Conservation (phyloP, 2,797 vertebrate genomes). For the Salarias fasciatus region DNA sequence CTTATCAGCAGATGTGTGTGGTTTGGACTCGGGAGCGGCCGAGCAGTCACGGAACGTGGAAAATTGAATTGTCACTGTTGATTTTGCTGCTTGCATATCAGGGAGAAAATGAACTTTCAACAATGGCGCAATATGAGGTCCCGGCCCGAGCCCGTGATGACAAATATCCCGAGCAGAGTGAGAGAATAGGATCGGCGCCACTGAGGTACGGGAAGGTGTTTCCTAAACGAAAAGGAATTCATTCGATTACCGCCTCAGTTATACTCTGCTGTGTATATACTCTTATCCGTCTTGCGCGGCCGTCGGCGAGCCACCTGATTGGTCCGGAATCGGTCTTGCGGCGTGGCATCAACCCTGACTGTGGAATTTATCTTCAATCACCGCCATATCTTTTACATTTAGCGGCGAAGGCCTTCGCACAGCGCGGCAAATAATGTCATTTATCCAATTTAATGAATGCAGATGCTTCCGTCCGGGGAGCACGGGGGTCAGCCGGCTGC, state of each 20-base stretch:
- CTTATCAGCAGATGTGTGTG: conserved; percentile 76
- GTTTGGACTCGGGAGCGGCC: conserved; percentile 55
- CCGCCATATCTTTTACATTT: neutral
- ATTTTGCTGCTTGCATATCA: conserved; percentile 74
- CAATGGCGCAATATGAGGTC: conserved; percentile 64
- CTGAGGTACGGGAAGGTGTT: neutral
- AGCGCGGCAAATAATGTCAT: neutral
- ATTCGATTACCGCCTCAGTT: conserved; percentile 11
- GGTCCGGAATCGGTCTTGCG: neutral
- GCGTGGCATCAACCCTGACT: neutral
- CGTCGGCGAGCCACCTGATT: neutral
- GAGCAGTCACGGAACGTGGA: conserved; percentile 60
- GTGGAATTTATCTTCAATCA: neutral
- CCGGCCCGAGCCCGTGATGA: conserved; percentile 32
- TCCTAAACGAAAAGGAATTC: conserved; percentile 4
- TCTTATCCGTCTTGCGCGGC: neutral
- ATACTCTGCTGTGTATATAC: neutral
- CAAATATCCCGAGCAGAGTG: conserved; percentile 33
- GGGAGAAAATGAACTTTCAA: conserved; percentile 70
- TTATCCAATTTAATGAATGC: conserved; percentile 26
- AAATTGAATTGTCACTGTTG: conserved; percentile 83
- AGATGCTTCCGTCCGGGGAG: conserved; percentile 11
- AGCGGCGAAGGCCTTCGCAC: neutral
- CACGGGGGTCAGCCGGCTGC: conserved; percentile 2
- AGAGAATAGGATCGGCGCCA: conserved; percentile 24